phyloP scores from a whole-genome alignment of 1,140 invertebrate genomes.

The Rhysida immarginata region DNA sequence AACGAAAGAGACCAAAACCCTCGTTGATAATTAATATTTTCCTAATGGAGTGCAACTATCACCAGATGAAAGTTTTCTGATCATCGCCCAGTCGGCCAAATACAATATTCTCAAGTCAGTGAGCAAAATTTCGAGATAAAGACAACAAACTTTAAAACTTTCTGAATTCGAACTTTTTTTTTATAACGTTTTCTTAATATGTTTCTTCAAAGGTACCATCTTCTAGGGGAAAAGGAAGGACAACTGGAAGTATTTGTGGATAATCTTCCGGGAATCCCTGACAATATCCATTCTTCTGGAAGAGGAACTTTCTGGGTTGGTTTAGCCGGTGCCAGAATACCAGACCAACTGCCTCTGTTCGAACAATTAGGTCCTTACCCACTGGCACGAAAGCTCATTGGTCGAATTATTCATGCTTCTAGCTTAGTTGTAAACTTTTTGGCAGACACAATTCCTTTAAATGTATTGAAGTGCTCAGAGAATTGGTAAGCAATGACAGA shows the following conservation, averaged over 20 bases:
- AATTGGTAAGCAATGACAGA: no score
- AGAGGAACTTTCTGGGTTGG: slow-evolving; percentile 1
- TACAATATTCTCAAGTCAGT: slow-evolving; percentile 34
- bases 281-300: background rate
- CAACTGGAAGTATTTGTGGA: background rate
- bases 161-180: slow-evolving; percentile 34
- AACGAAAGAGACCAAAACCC: background rate
- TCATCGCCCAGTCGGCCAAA: slow-evolving; percentile 46
- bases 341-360: background rate
- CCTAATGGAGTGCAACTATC: slow-evolving; percentile 65
- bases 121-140: no score
- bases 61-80: slow-evolving; percentile 52
- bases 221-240: background rate
- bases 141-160: no score
- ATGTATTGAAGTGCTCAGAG: no score
- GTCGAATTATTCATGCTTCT: no score
- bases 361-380: background rate
- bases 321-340: background rate
- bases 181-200: no score
- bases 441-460: no score
- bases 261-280: slow-evolving; percentile 2
- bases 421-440: no score
- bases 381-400: background rate
- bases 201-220: background rate
- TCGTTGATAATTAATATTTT: slow-evolving; percentile 30